Percentiles rank a stretch among this genome's conserved stretches.
These are phyloP conservation scores for Enteromius unitaeniatus DNA, from an alignment of 2,797 vertebrate genomes.

Conservation along the genomic window DNA sequence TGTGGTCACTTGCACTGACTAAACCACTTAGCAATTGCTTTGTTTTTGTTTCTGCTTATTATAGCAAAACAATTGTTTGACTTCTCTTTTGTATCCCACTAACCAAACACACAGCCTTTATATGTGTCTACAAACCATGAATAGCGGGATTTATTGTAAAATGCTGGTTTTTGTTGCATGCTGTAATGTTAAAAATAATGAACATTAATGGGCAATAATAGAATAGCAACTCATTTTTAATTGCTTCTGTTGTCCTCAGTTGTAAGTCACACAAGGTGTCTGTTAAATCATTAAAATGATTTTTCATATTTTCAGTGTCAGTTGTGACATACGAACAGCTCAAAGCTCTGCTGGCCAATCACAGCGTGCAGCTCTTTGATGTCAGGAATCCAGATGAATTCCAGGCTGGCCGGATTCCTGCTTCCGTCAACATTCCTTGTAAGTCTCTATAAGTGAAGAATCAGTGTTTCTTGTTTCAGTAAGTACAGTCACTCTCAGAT, in stretches of 20 bases:
- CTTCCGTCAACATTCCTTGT: slow-evolving; percentile 76
- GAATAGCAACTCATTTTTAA: not conserved
- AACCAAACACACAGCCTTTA: not conserved
- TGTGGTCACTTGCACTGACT: not conserved
- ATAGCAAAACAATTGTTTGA: slow-evolving; percentile 21
- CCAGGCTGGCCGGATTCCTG: slow-evolving; percentile 71
- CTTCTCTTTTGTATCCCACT: not conserved
- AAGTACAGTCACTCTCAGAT: not conserved
- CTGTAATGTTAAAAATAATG: not conserved
- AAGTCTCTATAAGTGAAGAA: slow-evolving; percentile 45
- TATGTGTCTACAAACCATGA: not conserved
- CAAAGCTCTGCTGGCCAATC: slow-evolving; percentile 71
- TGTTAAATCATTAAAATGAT: not conserved
- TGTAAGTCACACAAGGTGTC: too few species aligned
- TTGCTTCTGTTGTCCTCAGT: too few species aligned
- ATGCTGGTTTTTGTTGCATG: not conserved
- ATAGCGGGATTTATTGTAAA: not conserved
- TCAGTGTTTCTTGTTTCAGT: not conserved
- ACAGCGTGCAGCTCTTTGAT: slow-evolving; percentile 77
- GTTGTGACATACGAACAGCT: slow-evolving; percentile 75
- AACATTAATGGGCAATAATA: not conserved
- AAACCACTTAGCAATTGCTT: not conserved
- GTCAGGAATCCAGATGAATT: slow-evolving; percentile 77
- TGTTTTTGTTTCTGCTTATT: slow-evolving; percentile 25
- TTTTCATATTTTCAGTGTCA: slow-evolving; percentile 55